These are phyloP conservation scores for Nilaparvata lugens DNA, from an alignment of 1,140 invertebrate species.

Conservation along the genomic window DNA sequence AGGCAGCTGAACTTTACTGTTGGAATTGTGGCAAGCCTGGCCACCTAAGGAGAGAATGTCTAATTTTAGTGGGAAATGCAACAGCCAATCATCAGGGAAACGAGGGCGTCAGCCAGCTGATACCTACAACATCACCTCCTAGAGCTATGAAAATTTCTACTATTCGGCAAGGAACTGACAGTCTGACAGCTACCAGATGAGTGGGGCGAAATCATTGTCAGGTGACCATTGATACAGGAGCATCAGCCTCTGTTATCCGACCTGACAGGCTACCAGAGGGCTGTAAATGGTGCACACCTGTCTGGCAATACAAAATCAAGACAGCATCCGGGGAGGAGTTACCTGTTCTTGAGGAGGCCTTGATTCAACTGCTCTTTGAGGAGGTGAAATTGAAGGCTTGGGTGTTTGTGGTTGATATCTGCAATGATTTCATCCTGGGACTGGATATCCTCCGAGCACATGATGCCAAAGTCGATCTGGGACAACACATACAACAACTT, in stretches of 20 bases:
- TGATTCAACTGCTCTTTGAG: not conserved
- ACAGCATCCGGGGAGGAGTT: too few relatives aligned
- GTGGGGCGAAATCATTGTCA: not conserved
- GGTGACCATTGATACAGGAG: not conserved
- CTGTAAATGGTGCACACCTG: too few relatives aligned
- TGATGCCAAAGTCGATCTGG: not conserved
- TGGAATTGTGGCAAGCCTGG: not conserved
- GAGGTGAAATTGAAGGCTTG: not conserved
- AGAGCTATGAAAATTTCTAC: not conserved
- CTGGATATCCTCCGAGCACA: not conserved
- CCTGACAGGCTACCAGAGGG: too few relatives aligned
- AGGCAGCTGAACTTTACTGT: not conserved
- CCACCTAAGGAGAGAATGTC: not conserved
- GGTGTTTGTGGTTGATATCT: too few relatives aligned
- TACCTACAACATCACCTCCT: not conserved
- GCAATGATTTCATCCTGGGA: too few relatives aligned
- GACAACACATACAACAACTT: too few relatives aligned
- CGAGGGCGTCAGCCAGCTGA: not conserved
- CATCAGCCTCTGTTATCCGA: too few relatives aligned
- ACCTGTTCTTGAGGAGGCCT: too few relatives aligned
- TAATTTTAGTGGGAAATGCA: too few relatives aligned
- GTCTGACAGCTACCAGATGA: not conserved
- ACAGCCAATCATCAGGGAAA: not conserved
- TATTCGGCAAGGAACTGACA: not conserved
- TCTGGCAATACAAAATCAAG: not conserved